Percentiles rank a stretch among this genome's conserved stretches.
Evolutionary conservation across 53 echinoderm and acorn worm species (phyloP).

Genomic region (Crossaster papposus): DNA sequence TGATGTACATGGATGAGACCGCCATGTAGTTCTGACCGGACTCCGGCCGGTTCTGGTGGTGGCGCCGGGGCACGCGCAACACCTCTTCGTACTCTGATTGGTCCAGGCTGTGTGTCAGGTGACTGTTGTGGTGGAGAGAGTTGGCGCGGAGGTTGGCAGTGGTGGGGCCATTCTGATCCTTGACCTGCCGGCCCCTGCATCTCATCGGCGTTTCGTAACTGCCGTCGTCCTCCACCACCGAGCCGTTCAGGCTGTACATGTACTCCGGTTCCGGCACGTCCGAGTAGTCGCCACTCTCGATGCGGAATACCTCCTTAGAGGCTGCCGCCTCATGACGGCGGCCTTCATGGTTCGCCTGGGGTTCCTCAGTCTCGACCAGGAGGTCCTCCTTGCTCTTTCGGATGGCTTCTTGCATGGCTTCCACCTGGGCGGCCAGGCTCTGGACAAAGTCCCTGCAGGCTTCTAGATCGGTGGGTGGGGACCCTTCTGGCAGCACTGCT

Average conservation of each 20-base stretch:
- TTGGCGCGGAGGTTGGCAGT: neutral
- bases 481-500: conserved; percentile 47
- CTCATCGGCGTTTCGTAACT: conserved; percentile 88
- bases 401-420: conserved; percentile 94
- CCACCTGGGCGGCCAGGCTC: conserved; percentile 88
- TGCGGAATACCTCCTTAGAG: conserved; percentile 6
- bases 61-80: conserved; percentile 64
- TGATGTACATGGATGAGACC: conserved; percentile 75
- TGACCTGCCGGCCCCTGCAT: conserved; percentile 38
- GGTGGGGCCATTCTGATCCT: conserved; percentile 26
- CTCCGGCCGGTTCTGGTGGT: conserved; percentile 48
- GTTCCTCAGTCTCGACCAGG: conserved; percentile 27
- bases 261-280: conserved; percentile 55
- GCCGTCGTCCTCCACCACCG: conserved; percentile 73
- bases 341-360: neutral
- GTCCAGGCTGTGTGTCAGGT: conserved; percentile 61
- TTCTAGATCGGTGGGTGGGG: conserved; percentile 75
- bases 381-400: conserved; percentile 90
- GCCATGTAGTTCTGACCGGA: conserved; percentile 81
- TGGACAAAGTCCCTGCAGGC: conserved; percentile 95
- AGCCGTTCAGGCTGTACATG: conserved; percentile 51
- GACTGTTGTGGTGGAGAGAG: conserved; percentile 45
- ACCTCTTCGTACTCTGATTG: conserved; percentile 94
- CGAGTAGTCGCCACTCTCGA: conserved; percentile 41
- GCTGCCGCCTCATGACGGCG: neutral